phyloP scores from a whole-genome alignment of 1,140 invertebrate genomes.

The Zaprionus camerounensis region DNA sequence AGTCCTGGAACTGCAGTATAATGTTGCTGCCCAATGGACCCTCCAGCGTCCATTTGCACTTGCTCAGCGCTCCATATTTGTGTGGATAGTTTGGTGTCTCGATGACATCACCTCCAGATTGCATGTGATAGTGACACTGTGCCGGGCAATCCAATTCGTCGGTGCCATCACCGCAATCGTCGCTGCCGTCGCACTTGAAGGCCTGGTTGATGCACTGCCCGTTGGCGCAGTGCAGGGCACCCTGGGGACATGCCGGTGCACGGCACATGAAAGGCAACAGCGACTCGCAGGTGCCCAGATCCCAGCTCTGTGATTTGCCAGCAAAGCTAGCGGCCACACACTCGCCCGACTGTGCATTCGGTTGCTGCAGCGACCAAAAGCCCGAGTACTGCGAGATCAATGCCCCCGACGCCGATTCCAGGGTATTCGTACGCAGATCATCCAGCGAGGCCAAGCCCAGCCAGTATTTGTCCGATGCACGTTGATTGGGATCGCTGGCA shows the following conservation, averaged over 20 bases:
- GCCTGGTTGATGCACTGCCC: constrained; percentile 95
- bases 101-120: constrained; percentile 96
- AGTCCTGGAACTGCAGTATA: constrained; percentile 96
- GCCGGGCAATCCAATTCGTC: constrained; percentile 95
- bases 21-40: constrained; percentile 98
- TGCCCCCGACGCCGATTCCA: constrained; percentile 96
- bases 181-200: constrained; percentile 95
- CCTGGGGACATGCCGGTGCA: constrained; percentile 94
- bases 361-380: constrained; percentile 95
- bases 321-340: constrained; percentile 93
- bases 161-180: constrained; percentile 96
- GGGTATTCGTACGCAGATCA: constrained; percentile 95
- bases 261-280: constrained; percentile 97
- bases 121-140: constrained; percentile 96
- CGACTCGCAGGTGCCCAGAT: constrained; percentile 96
- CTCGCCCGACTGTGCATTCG: constrained; percentile 92
- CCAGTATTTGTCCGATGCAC: constrained; percentile 90
- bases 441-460: constrained; percentile 94
- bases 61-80: constrained; percentile 94
- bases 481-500: constrained; percentile 85
- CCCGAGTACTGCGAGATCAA: constrained; percentile 96
- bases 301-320: constrained; percentile 94
- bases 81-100: constrained; percentile 97
- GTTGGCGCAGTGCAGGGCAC: constrained; percentile 96
- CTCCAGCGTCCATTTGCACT: constrained; percentile 99